A percentile compares a stretch with the other conserved stretches of the same genome.
phyloP scores from a whole-genome alignment of 2,113 vertebrate species.

The Hippolais icterina region DNA sequence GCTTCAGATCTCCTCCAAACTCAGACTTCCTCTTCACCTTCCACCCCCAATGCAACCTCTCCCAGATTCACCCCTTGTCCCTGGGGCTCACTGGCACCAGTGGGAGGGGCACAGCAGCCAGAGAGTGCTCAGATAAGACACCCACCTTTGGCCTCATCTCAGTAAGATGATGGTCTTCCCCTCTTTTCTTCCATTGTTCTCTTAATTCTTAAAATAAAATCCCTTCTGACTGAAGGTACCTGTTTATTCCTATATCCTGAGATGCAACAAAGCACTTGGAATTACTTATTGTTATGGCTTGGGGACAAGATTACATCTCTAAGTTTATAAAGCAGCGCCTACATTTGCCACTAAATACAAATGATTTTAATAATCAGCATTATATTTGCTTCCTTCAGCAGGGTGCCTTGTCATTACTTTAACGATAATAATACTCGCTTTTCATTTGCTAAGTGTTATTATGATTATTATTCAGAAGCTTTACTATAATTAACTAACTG shows the following conservation, averaged over 20 bases:
- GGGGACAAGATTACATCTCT: slow-evolving; percentile 52
- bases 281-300: slow-evolving; percentile 46
- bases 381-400: slow-evolving; percentile 56
- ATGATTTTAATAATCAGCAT: slow-evolving; percentile 64
- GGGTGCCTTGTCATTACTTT: slow-evolving; percentile 60
- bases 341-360: slow-evolving; percentile 58
- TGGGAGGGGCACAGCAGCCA: neutral
- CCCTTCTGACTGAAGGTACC: neutral
- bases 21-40: neutral
- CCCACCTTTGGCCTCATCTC: neutral
- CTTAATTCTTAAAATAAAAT: slow-evolving; percentile 1
- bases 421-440: slow-evolving; percentile 46
- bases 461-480: slow-evolving; percentile 63
- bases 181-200: neutral
- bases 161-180: neutral
- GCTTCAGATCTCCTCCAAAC: neutral
- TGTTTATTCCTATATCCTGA: slow-evolving; percentile 8
- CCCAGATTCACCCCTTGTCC: neutral
- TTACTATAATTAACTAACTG: slow-evolving; percentile 62
- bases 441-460: slow-evolving; percentile 63
- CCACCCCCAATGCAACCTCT: neutral
- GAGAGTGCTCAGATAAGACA: neutral
- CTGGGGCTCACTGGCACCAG: accelerated
- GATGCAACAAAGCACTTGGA: slow-evolving; percentile 34
- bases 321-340: slow-evolving; percentile 39